Evolutionary conservation across 2,888 invertebrate species (phyloP), one percentile per base, ranked within the genome.

Genomic region (Coecobrya sp.): DNA sequence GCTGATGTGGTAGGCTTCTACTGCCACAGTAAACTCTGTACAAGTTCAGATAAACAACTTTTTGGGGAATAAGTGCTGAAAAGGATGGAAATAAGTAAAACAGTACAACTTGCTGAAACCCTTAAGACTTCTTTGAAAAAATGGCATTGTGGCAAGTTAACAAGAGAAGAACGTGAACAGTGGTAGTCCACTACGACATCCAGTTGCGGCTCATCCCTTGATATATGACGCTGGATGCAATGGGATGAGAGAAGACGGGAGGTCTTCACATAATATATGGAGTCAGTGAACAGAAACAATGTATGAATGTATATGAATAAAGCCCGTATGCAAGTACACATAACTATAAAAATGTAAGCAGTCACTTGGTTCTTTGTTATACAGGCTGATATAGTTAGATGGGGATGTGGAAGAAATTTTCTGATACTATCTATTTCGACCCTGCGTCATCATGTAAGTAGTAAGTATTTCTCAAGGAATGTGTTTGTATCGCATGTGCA

Each of bases 241-340:
- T 88, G 88, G 89, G 89, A 89, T 73, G 82, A 73, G 62, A 84
- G 89, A 70, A 73, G 89, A 89, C 89, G 89, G 89, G 89, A 89
- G 89, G 89, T 89, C 89, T 36, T 62, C 84, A 70, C 81, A 81
- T 79, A 88, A 79, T 88, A 88, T 79, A 70, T 73, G 52, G 52
- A 89, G 73, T 81, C 70, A 84, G 52, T 84, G 89, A 84, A 84
- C 84, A 49, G 49, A 49, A 76, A 76, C 45, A 3, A 65, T 36
- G n/a, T n/a, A n/a, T n/a, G n/a, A 36, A 36, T 36, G 7, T 36
- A n/a, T 36, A 7, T 22, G 65, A 65, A 65, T 27, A 65, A 65
- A 22, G 73, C 73, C 11, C 42, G 16, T 30, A 73, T 10, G 42
- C 25, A 27, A 27, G 27, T 27, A 65, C 27, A 65, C 2, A 65